Evolutionary conservation across 2,113 vertebrate genomes (phyloP).

Genomic region (Setophaga petechia): DNA sequence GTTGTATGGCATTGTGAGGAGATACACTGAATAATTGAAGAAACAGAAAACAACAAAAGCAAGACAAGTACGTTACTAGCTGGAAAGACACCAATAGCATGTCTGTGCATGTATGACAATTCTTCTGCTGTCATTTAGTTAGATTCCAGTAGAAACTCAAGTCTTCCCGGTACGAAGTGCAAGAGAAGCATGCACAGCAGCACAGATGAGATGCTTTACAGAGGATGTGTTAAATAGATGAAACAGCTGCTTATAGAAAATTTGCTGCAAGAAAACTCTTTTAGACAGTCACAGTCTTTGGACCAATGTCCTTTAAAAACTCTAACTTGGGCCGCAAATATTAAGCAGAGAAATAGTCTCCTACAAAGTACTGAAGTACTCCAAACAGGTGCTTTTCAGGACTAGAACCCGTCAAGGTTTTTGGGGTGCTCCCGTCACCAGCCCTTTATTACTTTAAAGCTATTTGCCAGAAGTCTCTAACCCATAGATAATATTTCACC

Average conservation of each 20-base stretch:
- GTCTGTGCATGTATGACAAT: not conserved
- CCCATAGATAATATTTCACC: not conserved
- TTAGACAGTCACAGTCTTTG: not conserved
- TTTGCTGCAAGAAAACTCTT: not conserved
- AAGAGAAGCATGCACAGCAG: not conserved
- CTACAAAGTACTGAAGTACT: not conserved
- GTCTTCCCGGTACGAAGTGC: not conserved
- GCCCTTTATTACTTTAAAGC: not conserved
- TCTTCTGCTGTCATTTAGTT: not conserved
- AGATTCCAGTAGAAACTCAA: not conserved
- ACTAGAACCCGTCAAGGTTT: not conserved
- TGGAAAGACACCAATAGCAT: not conserved
- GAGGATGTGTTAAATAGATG: not conserved
- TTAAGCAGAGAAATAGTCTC: not conserved
- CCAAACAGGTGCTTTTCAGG: not conserved
- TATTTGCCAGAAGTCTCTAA: not conserved
- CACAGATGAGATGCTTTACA: not conserved
- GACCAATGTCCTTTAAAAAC: not conserved
- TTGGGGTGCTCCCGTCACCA: not conserved
- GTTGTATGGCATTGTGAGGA: not conserved
- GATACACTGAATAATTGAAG: not conserved
- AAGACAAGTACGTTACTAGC: not conserved
- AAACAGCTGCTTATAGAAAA: not conserved
- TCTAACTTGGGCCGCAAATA: not conserved
- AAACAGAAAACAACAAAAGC: not conserved